phyloP scores from a whole-genome alignment of 2,113 vertebrate species.

The Eulacestoma nigropectus region DNA sequence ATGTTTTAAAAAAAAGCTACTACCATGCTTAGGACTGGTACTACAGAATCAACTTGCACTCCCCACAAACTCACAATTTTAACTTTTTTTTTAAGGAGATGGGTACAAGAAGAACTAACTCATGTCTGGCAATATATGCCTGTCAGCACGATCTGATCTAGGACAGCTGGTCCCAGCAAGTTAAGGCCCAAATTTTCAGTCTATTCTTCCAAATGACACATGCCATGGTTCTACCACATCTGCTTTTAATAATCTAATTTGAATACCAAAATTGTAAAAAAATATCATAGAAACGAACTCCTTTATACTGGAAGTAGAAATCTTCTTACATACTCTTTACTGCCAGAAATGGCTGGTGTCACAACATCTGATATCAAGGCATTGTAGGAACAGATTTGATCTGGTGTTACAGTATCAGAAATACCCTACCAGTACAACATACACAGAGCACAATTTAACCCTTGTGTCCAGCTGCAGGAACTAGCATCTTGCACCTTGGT shows the following conservation, averaged over 20 bases:
- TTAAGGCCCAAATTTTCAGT: conserved; percentile 46
- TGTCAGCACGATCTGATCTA: conserved; percentile 52
- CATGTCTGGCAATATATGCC: conserved; percentile 28
- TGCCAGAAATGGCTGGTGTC: conserved; percentile 13
- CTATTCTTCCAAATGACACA: background rate
- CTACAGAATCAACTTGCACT: conserved; percentile 27
- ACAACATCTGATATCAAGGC: conserved; percentile 1
- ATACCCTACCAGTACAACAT: conserved; percentile 24
- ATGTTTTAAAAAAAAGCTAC: conserved; percentile 24
- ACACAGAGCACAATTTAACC: background rate
- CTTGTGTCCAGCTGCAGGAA: conserved; percentile 27
- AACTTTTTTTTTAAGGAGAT: background rate
- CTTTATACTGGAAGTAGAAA: background rate
- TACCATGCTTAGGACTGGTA: conserved; percentile 15
- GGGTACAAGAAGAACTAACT: conserved; percentile 8
- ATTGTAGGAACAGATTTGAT: conserved; percentile 33
- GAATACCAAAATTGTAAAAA: conserved; percentile 40
- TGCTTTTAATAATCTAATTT: conserved; percentile 12
- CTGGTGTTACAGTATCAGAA: background rate
- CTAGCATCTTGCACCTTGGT: conserved; percentile 33
- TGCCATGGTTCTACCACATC: background rate
- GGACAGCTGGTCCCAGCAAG: conserved; percentile 34
- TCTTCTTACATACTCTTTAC: background rate
- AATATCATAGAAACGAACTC: conserved; percentile 19
- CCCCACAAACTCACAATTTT: conserved; percentile 12